Conservation (phyloP, 1,140 invertebrate species). For the Bombus picipes region DNA sequence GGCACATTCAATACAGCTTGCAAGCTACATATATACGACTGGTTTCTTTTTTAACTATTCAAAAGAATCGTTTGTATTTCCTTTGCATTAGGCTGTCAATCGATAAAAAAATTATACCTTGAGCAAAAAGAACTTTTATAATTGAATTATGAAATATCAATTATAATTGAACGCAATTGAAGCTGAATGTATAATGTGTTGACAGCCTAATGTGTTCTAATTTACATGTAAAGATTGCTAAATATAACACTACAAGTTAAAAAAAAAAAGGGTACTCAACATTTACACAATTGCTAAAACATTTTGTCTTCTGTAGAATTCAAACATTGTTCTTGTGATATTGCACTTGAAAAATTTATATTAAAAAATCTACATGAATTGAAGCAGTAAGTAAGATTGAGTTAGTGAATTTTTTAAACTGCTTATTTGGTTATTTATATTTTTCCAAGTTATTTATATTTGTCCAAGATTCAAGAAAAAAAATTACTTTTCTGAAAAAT, state of each 20-base stretch:
- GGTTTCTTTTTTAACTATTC: neutral
- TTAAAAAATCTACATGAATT: neutral
- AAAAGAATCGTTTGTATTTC: neutral
- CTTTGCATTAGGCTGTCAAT: neutral
- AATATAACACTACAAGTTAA: neutral
- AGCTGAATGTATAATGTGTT: neutral
- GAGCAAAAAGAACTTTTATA: neutral
- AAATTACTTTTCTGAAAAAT: neutral
- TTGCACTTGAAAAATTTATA: constrained; percentile 6
- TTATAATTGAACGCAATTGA: neutral
- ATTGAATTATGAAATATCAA: too few species aligned
- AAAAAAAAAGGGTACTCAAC: neutral
- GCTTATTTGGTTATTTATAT: neutral
- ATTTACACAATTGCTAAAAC: constrained; percentile 10
- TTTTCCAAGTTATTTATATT: constrained; percentile 2
- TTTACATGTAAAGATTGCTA: constrained; percentile 1
- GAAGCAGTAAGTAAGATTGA: neutral
- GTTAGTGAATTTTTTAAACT: neutral
- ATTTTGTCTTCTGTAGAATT: neutral
- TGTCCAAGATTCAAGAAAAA: neutral
- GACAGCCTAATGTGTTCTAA: constrained; percentile 1
- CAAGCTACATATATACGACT: constrained; percentile 43
- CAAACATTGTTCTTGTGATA: neutral
- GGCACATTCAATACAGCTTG: constrained; percentile 66
- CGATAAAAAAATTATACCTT: neutral